Evolutionary conservation across 2,113 vertebrate genomes (phyloP).

Genomic region (Brienomyrus brachyistius): DNA sequence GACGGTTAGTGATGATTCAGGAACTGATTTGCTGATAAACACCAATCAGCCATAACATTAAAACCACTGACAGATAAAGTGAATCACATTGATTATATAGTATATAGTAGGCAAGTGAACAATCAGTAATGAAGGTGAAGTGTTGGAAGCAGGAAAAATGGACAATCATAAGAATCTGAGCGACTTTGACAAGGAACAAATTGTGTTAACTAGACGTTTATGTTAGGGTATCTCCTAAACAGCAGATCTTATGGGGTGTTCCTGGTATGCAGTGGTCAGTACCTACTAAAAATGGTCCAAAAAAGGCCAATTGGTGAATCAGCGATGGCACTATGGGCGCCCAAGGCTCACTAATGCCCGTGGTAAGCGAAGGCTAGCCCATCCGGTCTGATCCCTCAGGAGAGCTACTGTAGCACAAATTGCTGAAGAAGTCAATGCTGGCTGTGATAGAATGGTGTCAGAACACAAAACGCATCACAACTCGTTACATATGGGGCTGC

Average conservation of each 20-base stretch:
- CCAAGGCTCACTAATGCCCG: neutral
- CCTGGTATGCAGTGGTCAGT: neutral
- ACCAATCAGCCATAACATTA: neutral
- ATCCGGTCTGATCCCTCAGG: neutral
- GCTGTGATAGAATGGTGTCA: neutral
- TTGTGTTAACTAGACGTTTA: neutral
- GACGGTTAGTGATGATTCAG: neutral
- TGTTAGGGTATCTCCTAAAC: neutral
- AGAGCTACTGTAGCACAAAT: neutral
- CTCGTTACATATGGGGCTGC: neutral
- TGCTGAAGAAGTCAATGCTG: neutral
- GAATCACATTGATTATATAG: neutral
- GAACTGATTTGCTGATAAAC: neutral
- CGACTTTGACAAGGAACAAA: neutral
- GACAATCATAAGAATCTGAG: neutral
- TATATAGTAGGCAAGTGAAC: neutral
- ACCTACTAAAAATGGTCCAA: neutral
- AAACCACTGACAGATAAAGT: neutral
- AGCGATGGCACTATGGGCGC: neutral
- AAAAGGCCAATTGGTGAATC: neutral
- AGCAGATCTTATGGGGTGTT: neutral
- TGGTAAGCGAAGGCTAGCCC: neutral
- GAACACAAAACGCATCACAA: neutral
- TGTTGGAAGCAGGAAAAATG: neutral
- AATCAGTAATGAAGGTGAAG: neutral